phyloP scores from a whole-genome alignment of 64 coral and sea anemone genomes.

The Porites lutea region DNA sequence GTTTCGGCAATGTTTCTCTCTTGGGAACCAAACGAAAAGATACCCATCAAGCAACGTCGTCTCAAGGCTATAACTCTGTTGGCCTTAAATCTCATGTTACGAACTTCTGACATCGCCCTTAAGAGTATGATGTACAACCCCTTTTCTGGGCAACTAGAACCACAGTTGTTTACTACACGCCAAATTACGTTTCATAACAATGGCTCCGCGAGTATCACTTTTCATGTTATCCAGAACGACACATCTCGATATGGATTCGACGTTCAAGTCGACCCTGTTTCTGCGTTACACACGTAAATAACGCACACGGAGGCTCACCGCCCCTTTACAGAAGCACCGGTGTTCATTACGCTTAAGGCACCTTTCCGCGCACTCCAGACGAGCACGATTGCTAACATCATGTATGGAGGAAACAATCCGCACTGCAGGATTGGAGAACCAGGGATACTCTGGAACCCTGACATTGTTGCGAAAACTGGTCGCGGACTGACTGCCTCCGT shows the following conservation, averaged over 20 bases:
- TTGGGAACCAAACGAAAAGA: neutral
- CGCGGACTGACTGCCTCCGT: neutral
- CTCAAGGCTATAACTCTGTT: neutral
- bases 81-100: neutral
- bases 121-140: too few relatives aligned
- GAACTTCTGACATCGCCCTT: neutral
- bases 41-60: neutral
- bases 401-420: neutral
- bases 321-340: too few relatives aligned
- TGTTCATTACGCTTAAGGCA: too few relatives aligned
- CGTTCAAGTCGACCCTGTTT: neutral
- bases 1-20: neutral
- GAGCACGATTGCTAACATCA: neutral
- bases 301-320: too few relatives aligned
- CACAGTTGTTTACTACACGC: neutral
- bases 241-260: neutral
- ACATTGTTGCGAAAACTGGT: neutral
- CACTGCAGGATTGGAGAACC: neutral
- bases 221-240: neutral
- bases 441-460: neutral
- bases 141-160: too few relatives aligned
- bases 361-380: neutral
- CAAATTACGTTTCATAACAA: neutral
- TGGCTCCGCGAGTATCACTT: neutral
- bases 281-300: neutral